Percentiles rank a stretch among this genome's conserved stretches.
These are phyloP conservation scores for Oryzias woworae DNA, from an alignment of 2,113 vertebrate species.

Conservation along the genomic window DNA sequence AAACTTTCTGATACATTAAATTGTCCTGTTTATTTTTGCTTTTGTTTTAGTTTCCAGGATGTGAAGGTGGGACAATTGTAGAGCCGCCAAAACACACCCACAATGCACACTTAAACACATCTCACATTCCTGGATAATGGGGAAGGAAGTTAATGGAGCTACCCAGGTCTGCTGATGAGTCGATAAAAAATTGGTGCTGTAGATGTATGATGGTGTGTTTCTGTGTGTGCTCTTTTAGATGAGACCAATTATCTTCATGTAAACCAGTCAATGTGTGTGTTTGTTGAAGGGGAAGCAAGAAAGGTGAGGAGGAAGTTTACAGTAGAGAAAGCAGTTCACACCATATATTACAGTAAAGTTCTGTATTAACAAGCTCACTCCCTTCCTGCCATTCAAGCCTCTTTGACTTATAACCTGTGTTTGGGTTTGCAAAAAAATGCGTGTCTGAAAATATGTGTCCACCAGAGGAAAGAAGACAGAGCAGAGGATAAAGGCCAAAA, in stretches of 20 bases:
- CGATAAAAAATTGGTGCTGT: constrained; percentile 53
- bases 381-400: constrained; percentile 67
- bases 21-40: background rate
- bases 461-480: background rate
- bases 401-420: constrained; percentile 51
- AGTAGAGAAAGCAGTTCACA: constrained; percentile 53
- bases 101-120: constrained; percentile 18
- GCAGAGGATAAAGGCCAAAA: background rate
- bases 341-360: constrained; percentile 57
- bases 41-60: constrained; percentile 54
- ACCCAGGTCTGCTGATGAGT: constrained; percentile 50
- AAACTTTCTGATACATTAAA: background rate
- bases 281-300: background rate
- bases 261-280: background rate
- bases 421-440: constrained; percentile 16
- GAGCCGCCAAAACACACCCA: constrained; percentile 8
- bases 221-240: background rate
- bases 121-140: constrained; percentile 4
- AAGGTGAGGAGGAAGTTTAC: constrained; percentile 26
- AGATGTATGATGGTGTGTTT: constrained; percentile 3
- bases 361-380: constrained; percentile 55
- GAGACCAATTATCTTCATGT: no score
- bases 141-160: constrained; percentile 55
- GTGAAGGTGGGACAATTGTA: constrained; percentile 34
- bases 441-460: background rate